Evolutionary conservation across 2,888 invertebrate genomes (phyloP).

Genomic region (Linnaemya vulpina): DNA sequence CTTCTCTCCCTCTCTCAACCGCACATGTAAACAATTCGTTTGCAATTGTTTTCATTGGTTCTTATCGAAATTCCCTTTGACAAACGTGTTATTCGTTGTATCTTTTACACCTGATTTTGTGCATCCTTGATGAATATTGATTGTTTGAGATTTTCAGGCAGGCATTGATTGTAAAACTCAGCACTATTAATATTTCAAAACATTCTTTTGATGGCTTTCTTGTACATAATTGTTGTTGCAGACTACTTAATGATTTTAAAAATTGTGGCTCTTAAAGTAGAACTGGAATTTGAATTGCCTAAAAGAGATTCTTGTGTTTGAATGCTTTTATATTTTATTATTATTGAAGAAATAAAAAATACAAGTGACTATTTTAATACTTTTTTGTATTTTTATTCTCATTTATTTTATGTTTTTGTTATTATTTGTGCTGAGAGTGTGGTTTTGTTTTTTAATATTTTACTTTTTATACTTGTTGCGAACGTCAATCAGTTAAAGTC

Average conservation of each 20-base stretch:
- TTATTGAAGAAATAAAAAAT: slow-evolving; percentile 39
- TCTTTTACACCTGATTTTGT: not conserved
- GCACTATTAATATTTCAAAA: not conserved
- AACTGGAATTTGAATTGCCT: not conserved
- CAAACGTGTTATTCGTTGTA: not conserved
- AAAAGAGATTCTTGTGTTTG: slow-evolving; percentile 18
- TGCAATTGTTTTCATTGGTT: not conserved
- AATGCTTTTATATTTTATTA: not conserved
- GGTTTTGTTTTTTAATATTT: slow-evolving; percentile 7
- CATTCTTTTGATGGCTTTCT: not conserved
- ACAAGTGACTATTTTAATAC: slow-evolving; percentile 24
- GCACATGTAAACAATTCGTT: too few relatives aligned
- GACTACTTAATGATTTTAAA: not conserved
- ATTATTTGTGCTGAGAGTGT: slow-evolving; percentile 17
- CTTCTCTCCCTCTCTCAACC: too few relatives aligned
- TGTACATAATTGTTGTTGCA: not conserved
- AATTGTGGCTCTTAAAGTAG: slow-evolving; percentile 1
- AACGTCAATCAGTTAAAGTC: slow-evolving; percentile 67
- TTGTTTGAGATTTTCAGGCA: not conserved
- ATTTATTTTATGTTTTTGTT: slow-evolving; percentile 17
- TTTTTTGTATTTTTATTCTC: slow-evolving; percentile 33
- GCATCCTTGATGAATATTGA: slow-evolving; percentile 2
- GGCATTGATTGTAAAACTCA: not conserved
- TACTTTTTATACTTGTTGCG: slow-evolving; percentile 56
- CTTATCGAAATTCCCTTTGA: not conserved